Percentiles rank a stretch among this genome's conserved stretches.
These are phyloP conservation scores for Rhinophrynus dorsalis DNA, from an alignment of 2,797 vertebrate genomes.

Conservation along the genomic window DNA sequence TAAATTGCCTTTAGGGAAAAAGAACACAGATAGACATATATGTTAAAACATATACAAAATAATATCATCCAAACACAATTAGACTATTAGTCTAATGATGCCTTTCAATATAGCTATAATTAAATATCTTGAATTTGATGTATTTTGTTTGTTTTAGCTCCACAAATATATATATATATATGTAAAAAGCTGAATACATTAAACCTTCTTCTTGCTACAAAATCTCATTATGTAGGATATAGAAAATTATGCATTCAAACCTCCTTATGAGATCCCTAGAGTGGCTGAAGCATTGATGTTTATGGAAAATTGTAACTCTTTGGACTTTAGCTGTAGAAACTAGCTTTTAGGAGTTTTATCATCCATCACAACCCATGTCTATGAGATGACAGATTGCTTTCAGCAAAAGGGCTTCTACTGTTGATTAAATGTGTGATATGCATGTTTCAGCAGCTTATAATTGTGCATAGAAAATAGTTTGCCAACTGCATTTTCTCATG, in stretches of 20 bases:
- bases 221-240: constrained; percentile 31
- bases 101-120: neutral
- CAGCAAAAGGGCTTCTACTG: constrained; percentile 45
- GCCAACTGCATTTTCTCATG: constrained; percentile 1
- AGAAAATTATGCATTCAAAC: constrained; percentile 39
- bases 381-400: constrained; percentile 51
- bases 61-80: too few species aligned
- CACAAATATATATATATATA: too few species aligned
- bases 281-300: constrained; percentile 19
- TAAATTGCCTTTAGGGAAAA: neutral
- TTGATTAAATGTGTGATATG: constrained; percentile 55
- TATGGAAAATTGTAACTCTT: constrained; percentile 24
- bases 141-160: neutral
- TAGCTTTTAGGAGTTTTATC: constrained; percentile 22
- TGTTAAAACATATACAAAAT: neutral
- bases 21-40: neutral
- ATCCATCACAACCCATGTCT: constrained; percentile 46
- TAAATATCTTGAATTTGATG: neutral
- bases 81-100: neutral
- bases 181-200: too few species aligned
- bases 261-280: constrained; percentile 35
- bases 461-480: constrained; percentile 17
- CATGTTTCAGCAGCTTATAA: constrained; percentile 50
- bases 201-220: constrained; percentile 15
- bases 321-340: constrained; percentile 23